These are phyloP conservation scores for Nymphalis c-album DNA, from an alignment of 2,888 invertebrate species.

Conservation along the genomic window DNA sequence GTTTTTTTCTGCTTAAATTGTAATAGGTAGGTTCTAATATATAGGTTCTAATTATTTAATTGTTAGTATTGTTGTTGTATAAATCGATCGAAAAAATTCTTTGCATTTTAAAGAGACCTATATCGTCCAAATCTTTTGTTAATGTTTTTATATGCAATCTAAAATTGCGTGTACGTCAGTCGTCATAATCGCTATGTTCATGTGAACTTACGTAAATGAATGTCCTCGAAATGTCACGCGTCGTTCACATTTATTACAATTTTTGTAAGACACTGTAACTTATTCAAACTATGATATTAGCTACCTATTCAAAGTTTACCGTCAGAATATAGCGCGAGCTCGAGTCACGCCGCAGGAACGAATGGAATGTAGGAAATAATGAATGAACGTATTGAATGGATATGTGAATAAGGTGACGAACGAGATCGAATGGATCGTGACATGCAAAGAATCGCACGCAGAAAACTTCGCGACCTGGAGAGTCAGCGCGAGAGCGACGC, in stretches of 20 bases:
- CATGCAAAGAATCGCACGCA: slow-evolving; percentile 35
- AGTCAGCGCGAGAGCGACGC: slow-evolving; percentile 79
- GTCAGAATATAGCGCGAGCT: too few species aligned
- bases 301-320: too few species aligned
- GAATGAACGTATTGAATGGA: background rate
- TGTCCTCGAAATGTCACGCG: background rate
- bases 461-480: slow-evolving; percentile 64
- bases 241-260: background rate
- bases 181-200: background rate
- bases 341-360: too few species aligned
- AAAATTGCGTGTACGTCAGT: slow-evolving; percentile 2
- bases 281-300: background rate
- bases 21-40: too few species aligned
- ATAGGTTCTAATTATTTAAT: background rate
- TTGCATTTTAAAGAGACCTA: too few species aligned
- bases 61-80: background rate
- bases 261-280: background rate
- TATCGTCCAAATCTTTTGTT: background rate
- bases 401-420: background rate
- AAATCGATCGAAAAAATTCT: too few species aligned
- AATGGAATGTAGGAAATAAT: too few species aligned
- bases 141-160: slow-evolving; percentile 5
- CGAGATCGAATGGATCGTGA: background rate
- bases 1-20: too few species aligned
- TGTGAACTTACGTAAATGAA: slow-evolving; percentile 4